Conservation (phyloP, 2,113 vertebrate genomes). For the Dipodomys merriami region DNA sequence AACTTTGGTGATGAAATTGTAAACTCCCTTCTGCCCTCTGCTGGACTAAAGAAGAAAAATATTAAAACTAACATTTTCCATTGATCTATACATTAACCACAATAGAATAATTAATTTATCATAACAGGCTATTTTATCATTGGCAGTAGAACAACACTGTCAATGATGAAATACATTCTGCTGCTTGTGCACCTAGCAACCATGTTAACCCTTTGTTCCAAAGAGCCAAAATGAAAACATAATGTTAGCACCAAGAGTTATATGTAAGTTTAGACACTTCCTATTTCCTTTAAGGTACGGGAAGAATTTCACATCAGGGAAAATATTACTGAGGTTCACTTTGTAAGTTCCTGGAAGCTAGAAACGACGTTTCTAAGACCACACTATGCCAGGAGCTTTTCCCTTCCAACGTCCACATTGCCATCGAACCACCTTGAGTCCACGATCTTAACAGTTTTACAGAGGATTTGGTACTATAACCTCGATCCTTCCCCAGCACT, state of each 20-base stretch:
- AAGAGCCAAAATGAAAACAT: background rate
- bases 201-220: constrained; percentile 5
- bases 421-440: background rate
- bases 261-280: background rate
- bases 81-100: too few species aligned
- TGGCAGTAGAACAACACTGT: background rate
- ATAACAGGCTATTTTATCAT: too few species aligned
- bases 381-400: background rate
- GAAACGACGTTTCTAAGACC: background rate
- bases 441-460: background rate
- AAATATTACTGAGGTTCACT: background rate
- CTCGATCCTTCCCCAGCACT: background rate
- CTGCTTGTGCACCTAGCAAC: background rate
- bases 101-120: too few species aligned
- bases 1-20: background rate
- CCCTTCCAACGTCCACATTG: background rate
- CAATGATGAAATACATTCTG: background rate
- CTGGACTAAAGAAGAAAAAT: constrained; percentile 25
- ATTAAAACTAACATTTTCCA: too few species aligned
- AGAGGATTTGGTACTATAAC: background rate
- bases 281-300: constrained; percentile 4
- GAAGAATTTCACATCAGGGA: background rate
- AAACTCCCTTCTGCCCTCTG: constrained; percentile 68
- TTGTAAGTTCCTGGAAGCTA: background rate
- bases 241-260: background rate